Percentiles rank a stretch among this genome's conserved stretches.
Evolutionary conservation across 2,113 vertebrate genomes (phyloP).

Genomic region (Bos taurus): ARS-UCD2.0 NC_037336.1:52526501-52527000

Average conservation of each 20-base stretch:
- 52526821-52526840: slow-evolving; percentile 61
- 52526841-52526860: slow-evolving; percentile 10
- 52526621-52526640: slow-evolving; percentile 83
- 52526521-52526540: slow-evolving; percentile 81
- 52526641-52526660: slow-evolving; percentile 86
- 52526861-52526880: slow-evolving; percentile 56
- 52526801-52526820: slow-evolving; percentile 61
- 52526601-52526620: slow-evolving; percentile 88
- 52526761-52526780: slow-evolving; percentile 75
- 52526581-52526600: slow-evolving; percentile 86
- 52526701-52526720: slow-evolving; percentile 82
- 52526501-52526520: slow-evolving; percentile 77
- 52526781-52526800: slow-evolving; percentile 66
- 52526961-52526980: background rate
- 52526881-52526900: slow-evolving; percentile 38
- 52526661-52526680: slow-evolving; percentile 85
- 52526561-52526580: slow-evolving; percentile 83
- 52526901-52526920: slow-evolving; percentile 22
- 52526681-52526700: slow-evolving; percentile 84
- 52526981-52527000: slow-evolving; percentile 12
- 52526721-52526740: slow-evolving; percentile 86
- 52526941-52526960: background rate
- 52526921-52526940: slow-evolving; percentile 16
- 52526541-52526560: slow-evolving; percentile 83
- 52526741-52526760: slow-evolving; percentile 82